Percentiles rank a stretch among this genome's conserved stretches.
phyloP scores from a whole-genome alignment of 2,113 vertebrate species.

The Empidonax alnorum region DNA sequence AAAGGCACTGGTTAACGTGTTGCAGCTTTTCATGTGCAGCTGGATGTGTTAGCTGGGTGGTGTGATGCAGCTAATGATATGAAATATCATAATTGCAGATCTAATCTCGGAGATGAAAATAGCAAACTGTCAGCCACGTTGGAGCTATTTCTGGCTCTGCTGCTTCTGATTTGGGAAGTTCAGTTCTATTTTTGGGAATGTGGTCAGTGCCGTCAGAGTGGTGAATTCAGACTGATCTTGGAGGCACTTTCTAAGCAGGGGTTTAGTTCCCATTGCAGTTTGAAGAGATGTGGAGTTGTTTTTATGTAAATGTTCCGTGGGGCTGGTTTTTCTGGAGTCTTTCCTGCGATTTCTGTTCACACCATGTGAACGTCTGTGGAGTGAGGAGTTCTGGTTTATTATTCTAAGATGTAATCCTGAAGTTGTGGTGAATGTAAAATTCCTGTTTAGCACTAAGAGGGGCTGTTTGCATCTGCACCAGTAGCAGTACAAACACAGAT shows the following conservation, averaged over 20 bases:
- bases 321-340: neutral
- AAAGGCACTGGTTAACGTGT: neutral
- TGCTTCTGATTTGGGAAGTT: slow-evolving; percentile 57
- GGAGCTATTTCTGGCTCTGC: slow-evolving; percentile 10
- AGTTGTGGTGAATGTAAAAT: neutral
- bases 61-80: neutral
- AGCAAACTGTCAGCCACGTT: neutral
- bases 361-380: fast-evolving
- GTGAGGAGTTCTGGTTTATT: slow-evolving; percentile 5
- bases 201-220: neutral
- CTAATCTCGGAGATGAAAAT: slow-evolving; percentile 6
- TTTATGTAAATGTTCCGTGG: neutral
- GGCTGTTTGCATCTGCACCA: slow-evolving; percentile 20
- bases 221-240: neutral
- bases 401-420: neutral
- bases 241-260: neutral
- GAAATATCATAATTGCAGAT: neutral
- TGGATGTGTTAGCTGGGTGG: neutral
- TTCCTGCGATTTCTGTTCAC: neutral
- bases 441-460: neutral
- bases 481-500: slow-evolving; percentile 5
- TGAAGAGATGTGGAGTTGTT: neutral
- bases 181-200: slow-evolving; percentile 11
- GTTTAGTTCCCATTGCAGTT: neutral
- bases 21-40: neutral